Evolutionary conservation across 1,140 invertebrate genomes (phyloP), one percentile per base, ranked within the genome.

Genomic region (Drosophila arawakana): DNA sequence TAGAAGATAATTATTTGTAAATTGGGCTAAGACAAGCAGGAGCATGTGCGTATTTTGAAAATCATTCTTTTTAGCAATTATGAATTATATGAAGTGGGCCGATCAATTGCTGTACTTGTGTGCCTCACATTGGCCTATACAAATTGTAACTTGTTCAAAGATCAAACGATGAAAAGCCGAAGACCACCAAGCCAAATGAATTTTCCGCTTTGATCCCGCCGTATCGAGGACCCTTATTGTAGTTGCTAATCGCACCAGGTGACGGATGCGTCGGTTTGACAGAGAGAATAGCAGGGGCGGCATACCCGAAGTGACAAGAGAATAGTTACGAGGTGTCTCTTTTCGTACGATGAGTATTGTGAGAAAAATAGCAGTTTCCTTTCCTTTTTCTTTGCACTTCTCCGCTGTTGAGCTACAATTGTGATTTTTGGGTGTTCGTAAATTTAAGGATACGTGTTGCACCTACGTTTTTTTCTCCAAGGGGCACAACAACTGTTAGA

Each of bases 131-230:
- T 63, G 54, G 62, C 54, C 65, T 46, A 67, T 71, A 72, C 52
- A 74, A 84, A 61, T 52, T 63, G 76, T 58, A 68, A 68, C 49
- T 89, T 84, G 80, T 74, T 76, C 54, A 49, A 44, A 89, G 66
- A 89, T 89, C 78, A 89, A 89, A 88, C 43, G 69, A 63, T 49
- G 67, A 21, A 13, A 25, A 46, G 74, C 74, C 65, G 70, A 91
- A 90, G 90, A 91, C 90, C 90, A 91, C 89, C 90, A 91, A 91
- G 85, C 71, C 76, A 76, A 91, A 91, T 91, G 77, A 78, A 86
- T 91, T 91, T 91, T 86, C 90, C 78, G 78, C 90, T 91, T 91
- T 91, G 90, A 91, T 91, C 75, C 80, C 77, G 82, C 90, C 90
- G 90, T 91, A 69, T 81, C 90, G 77, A 88, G 62, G 62, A 43